A percentile compares a stretch with the other conserved stretches of the same genome.
Evolutionary conservation across 2,888 invertebrate genomes (phyloP).

Genomic region (Lithophane leautieri): DNA sequence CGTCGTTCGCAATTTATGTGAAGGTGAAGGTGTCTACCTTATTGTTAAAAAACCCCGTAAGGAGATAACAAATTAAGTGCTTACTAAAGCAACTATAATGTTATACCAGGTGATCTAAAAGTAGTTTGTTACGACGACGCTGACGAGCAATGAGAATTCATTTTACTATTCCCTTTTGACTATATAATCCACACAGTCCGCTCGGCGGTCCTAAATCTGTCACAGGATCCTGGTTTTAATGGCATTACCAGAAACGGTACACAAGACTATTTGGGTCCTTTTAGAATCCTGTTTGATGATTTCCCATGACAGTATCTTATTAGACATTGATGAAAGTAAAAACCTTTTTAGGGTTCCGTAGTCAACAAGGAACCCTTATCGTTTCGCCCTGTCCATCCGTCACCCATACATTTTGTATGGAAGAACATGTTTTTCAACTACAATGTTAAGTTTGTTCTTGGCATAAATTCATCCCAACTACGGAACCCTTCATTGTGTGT

Average conservation of each 20-base stretch:
- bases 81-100: background rate
- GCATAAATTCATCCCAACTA: too few species aligned
- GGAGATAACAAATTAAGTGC: background rate
- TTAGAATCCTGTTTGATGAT: background rate
- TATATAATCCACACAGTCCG: background rate
- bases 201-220: background rate
- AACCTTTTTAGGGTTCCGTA: too few species aligned
- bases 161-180: background rate
- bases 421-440: too few species aligned
- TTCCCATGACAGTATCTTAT: slow-evolving; percentile 4
- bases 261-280: background rate
- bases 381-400: too few species aligned
- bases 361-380: too few species aligned
- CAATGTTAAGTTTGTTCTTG: too few species aligned
- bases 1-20: background rate
- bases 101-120: background rate
- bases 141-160: background rate
- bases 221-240: background rate
- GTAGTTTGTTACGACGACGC: too few species aligned
- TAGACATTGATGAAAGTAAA: slow-evolving; percentile 13
- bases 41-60: background rate
- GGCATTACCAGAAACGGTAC: background rate
- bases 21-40: background rate
- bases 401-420: too few species aligned
- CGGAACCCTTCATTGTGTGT: too few species aligned